Percentiles rank a stretch among this genome's conserved stretches.
Evolutionary conservation across 1,140 invertebrate genomes (phyloP).

Genomic region (Atopsyche davidsoni): DNA sequence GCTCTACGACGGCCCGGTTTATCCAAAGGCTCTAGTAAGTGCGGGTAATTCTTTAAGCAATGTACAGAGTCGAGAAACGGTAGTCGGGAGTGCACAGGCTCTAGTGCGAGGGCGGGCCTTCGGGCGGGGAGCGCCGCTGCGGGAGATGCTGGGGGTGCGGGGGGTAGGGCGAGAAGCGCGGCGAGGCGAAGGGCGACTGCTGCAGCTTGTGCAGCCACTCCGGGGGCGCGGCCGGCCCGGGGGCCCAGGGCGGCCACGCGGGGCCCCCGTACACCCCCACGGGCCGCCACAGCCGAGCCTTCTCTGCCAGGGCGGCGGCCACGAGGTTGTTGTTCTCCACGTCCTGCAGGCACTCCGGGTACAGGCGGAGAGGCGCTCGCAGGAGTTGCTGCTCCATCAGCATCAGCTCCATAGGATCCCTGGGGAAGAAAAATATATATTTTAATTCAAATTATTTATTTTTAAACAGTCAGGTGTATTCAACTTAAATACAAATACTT

Average conservation of each 20-base stretch:
- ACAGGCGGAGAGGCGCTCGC: conserved; percentile 43
- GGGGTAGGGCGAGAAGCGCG: conserved; percentile 45
- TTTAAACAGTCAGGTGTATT: too few relatives aligned
- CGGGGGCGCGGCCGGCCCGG: conserved; percentile 37
- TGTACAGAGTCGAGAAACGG: background rate
- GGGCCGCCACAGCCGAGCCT: conserved; percentile 36
- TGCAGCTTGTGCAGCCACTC: conserved; percentile 44
- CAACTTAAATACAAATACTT: too few relatives aligned
- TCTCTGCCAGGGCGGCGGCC: conserved; percentile 39
- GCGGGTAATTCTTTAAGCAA: background rate
- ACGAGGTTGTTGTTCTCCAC: conserved; percentile 28
- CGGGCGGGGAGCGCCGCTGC: conserved; percentile 24
- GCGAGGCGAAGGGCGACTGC: conserved; percentile 32
- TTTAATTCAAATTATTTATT: too few relatives aligned
- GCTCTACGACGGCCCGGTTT: background rate
- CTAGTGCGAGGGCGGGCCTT: conserved; percentile 22
- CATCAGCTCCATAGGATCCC: conserved; percentile 50
- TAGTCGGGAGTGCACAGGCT: too few relatives aligned
- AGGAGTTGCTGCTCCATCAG: conserved; percentile 48
- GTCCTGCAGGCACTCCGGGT: conserved; percentile 34
- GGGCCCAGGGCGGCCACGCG: conserved; percentile 37
- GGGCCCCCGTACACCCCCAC: conserved; percentile 40
- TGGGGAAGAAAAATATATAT: conserved; percentile 35
- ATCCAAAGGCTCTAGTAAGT: background rate
- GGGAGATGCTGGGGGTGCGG: too few relatives aligned